Evolutionary conservation across 1,140 invertebrate species (phyloP), one percentile per base, ranked within the genome.

Genomic region (Belonocnema kinseyi): DNA sequence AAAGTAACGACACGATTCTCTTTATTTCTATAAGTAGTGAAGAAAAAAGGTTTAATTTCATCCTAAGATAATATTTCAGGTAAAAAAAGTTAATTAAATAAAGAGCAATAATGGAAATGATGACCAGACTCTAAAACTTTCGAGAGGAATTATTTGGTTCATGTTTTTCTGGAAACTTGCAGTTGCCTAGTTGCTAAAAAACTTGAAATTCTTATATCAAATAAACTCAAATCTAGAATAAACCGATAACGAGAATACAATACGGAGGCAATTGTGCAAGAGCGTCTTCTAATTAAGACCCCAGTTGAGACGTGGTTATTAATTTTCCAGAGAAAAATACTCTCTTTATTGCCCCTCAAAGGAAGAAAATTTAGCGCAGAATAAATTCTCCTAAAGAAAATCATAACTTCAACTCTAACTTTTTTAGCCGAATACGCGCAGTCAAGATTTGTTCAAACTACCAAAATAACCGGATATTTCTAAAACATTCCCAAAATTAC

Each of bases 281-380:
- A 26, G 8, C 13, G 58, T 33, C 40, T 66, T 66, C 21, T 66
- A 66, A 40, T 66, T 66, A 66, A 66, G 16, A 66, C 26, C 40
- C 58, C 13, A 12, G n/a, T 66, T 33, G 26, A 40, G 26, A 33
- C 4, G 21, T 16, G 14, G 40, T 4, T 14, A 66, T 66, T 33
- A 66, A 66, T 66, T 66, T 66, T 6, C 1, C 21, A 26, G n/a
- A 33, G 58, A 66, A 66, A 58, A 54, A 54, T 11, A 66, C 26
- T 33, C 19, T 40, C 26, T 33, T 66, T 33, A 21, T 26, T 66
- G 2, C 21, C 2, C 26, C 26, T 33, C 26, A 33, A 33, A 14
- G 12, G 8, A 21, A 66, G 12, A 16, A 14, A 6, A 14, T 40
- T 66, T 6, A 66, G 3, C 40, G 26, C 5, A 33, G 5, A 33